Conservation (phyloP, 1,140 invertebrate genomes). For the Halictus rubicundus region DNA sequence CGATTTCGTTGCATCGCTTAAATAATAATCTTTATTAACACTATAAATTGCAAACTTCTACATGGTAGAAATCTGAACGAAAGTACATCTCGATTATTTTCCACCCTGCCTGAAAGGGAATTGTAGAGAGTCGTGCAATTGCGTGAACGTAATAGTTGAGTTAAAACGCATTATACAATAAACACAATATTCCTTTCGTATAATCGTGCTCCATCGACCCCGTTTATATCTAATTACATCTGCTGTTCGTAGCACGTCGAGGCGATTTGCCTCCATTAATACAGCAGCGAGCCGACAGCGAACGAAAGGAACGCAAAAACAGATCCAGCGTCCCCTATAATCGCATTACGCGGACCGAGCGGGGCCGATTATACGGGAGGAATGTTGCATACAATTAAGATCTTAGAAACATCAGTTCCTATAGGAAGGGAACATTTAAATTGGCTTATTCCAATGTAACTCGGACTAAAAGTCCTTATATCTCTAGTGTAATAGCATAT, state of each 20-base stretch:
- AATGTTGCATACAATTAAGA: too few relatives aligned
- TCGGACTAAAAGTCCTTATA: neutral
- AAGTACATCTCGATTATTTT: constrained; percentile 58
- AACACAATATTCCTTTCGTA: constrained; percentile 9
- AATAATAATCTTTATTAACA: constrained; percentile 58
- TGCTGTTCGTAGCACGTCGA: too few relatives aligned
- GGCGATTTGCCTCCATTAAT: too few relatives aligned
- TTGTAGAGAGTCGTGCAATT: constrained; percentile 73
- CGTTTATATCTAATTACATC: neutral
- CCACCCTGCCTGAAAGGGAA: constrained; percentile 72
- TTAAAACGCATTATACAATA: constrained; percentile 48
- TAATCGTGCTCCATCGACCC: neutral
- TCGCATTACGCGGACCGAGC: too few relatives aligned
- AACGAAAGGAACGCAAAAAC: too few relatives aligned
- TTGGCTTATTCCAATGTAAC: neutral
- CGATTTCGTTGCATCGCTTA: neutral
- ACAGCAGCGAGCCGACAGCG: too few relatives aligned
- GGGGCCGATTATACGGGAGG: too few relatives aligned
- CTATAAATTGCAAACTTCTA: constrained; percentile 71
- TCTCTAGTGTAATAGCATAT: neutral
- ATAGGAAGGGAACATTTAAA: neutral
- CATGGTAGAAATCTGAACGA: constrained; percentile 69
- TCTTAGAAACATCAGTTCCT: neutral
- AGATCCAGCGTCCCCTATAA: too few relatives aligned
- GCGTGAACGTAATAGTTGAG: constrained; percentile 54